Conservation (phyloP, 2,797 vertebrate species). For the Pogonophryne albipinna region DNA sequence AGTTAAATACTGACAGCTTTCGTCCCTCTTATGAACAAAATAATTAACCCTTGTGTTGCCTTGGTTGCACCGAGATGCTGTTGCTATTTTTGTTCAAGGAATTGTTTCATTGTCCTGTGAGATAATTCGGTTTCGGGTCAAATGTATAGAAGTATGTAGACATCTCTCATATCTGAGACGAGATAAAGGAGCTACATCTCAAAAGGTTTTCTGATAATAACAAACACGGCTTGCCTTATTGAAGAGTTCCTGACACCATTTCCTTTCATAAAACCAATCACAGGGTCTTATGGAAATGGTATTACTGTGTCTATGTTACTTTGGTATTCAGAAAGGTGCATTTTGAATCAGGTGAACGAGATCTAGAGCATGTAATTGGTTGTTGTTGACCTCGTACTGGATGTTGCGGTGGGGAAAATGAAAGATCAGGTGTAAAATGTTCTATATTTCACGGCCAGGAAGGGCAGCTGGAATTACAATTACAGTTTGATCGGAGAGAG, state of each 20-base stretch:
- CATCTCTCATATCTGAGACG: background rate
- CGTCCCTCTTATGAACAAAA: slow-evolving; percentile 9
- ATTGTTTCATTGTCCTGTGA: slow-evolving; percentile 18
- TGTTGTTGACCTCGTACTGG: slow-evolving; percentile 19
- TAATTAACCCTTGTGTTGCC: slow-evolving; percentile 42
- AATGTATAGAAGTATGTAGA: background rate
- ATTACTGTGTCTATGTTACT: slow-evolving; percentile 56
- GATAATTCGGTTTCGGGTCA: slow-evolving; percentile 6
- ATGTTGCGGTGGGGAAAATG: slow-evolving; percentile 8
- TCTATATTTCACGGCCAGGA: slow-evolving; percentile 16
- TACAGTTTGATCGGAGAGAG: slow-evolving; percentile 19
- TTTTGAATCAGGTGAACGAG: slow-evolving; percentile 60
- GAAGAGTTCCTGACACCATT: slow-evolving; percentile 24
- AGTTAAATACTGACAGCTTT: slow-evolving; percentile 10
- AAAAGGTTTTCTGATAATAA: slow-evolving; percentile 20
- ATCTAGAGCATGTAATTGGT: slow-evolving; percentile 70
- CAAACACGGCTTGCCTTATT: background rate
- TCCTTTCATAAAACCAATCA: slow-evolving; percentile 22
- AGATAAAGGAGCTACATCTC: slow-evolving; percentile 13
- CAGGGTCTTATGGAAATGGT: slow-evolving; percentile 7
- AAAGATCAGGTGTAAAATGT: slow-evolving; percentile 52
- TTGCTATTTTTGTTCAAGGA: slow-evolving; percentile 1
- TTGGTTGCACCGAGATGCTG: slow-evolving; percentile 17
- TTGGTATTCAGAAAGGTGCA: slow-evolving; percentile 36
- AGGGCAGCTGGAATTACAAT: slow-evolving; percentile 1